Conservation (phyloP, 64 coral and sea anemone species). For the Montipora efflorescens region DNA sequence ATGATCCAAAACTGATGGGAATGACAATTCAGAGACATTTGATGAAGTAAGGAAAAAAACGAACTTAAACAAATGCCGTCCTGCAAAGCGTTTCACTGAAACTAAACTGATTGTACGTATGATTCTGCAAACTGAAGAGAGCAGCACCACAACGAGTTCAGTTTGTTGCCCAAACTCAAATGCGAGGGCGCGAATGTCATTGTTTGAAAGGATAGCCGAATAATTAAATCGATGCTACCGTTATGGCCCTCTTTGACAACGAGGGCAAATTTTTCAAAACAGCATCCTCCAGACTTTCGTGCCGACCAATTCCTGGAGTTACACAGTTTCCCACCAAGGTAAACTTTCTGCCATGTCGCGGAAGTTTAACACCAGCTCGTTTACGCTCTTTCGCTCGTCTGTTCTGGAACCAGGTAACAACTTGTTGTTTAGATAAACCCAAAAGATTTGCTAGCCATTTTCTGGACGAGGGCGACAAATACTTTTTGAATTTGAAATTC, state of each 20-base stretch:
- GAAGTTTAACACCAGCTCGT: constrained; percentile 15
- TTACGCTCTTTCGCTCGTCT: constrained; percentile 7
- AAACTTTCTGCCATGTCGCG: constrained; percentile 11
- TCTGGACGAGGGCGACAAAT: constrained; percentile 22
- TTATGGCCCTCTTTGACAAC: too few relatives aligned
- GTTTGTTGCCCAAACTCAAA: too few relatives aligned
- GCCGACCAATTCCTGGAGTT: background rate
- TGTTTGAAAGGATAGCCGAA: too few relatives aligned
- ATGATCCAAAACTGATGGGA: background rate
- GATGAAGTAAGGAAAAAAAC: too few relatives aligned
- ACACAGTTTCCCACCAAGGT: background rate
- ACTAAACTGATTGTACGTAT: too few relatives aligned
- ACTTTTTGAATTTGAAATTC: constrained; percentile 24
- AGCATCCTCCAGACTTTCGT: background rate
- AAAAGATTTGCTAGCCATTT: constrained; percentile 18
- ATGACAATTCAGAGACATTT: background rate
- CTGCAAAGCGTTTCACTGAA: too few relatives aligned
- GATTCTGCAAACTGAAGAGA: too few relatives aligned
- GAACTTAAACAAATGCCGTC: too few relatives aligned
- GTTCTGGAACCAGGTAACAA: constrained; percentile 45
- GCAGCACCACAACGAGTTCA: too few relatives aligned
- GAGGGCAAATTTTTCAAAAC: background rate
- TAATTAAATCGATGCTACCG: too few relatives aligned
- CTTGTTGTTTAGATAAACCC: constrained; percentile 17
- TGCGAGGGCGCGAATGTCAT: too few relatives aligned